Percentiles rank a stretch among this genome's conserved stretches.
Evolutionary conservation across 2,888 invertebrate species (phyloP).

Genomic region (Neelides folsomi): DNA sequence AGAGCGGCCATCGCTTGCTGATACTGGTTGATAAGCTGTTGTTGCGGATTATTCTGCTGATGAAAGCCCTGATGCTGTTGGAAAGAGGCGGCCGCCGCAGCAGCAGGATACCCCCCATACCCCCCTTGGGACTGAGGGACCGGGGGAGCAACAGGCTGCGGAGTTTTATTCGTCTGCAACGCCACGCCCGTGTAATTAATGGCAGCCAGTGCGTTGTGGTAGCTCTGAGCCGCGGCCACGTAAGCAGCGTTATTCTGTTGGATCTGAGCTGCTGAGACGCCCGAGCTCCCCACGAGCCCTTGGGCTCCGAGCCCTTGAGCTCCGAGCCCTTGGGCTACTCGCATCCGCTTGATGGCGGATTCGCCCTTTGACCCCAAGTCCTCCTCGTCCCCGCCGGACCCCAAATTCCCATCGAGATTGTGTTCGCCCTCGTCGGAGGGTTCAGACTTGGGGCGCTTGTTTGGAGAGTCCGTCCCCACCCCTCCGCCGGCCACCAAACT

Average conservation of each 20-base stretch:
- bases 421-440: background rate
- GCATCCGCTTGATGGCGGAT: conserved; percentile 29
- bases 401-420: conserved; percentile 22
- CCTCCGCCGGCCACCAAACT: background rate
- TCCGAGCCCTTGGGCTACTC: conserved; percentile 15
- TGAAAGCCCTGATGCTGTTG: conserved; percentile 13
- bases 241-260: conserved; percentile 33
- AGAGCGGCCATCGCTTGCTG: conserved; percentile 32
- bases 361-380: conserved; percentile 27
- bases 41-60: conserved; percentile 18
- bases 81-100: conserved; percentile 10
- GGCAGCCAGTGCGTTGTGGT: conserved; percentile 45
- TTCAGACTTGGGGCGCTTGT: conserved; percentile 1
- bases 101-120: conserved; percentile 2
- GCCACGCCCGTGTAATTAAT: conserved; percentile 57
- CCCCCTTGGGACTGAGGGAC: conserved; percentile 9
- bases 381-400: conserved; percentile 22
- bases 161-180: conserved; percentile 41
- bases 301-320: too few relatives aligned
- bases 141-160: conserved; percentile 11
- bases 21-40: conserved; percentile 26
- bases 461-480: background rate
- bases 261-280: conserved; percentile 8
- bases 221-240: conserved; percentile 31
- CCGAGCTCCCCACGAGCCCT: conserved; percentile 2